These are phyloP conservation scores for Theocolax elegans DNA, from an alignment of 1,140 invertebrate species.

Conservation along the genomic window DNA sequence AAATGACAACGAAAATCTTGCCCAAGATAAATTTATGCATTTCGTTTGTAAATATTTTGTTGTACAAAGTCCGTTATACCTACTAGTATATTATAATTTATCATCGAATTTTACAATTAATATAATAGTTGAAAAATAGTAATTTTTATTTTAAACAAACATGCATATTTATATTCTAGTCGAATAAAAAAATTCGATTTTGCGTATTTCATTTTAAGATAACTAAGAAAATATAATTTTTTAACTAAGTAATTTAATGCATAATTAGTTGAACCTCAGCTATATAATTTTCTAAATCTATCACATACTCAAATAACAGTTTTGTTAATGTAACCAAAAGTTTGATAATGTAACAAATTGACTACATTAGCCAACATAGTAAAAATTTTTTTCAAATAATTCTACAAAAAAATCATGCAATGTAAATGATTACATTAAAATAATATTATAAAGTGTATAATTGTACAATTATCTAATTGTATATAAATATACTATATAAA, in stretches of 20 bases:
- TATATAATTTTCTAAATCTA: not conserved
- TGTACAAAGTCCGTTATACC: not conserved
- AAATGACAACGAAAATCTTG: not conserved
- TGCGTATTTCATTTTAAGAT: not conserved
- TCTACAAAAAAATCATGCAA: too few relatives aligned
- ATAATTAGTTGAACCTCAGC: too few relatives aligned
- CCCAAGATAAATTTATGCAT: not conserved
- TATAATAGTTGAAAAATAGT: not conserved
- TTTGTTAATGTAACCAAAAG: slow-evolving; percentile 15
- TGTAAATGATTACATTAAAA: too few relatives aligned
- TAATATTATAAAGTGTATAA: slow-evolving; percentile 4
- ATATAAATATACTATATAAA: not conserved
- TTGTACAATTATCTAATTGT: slow-evolving; percentile 12
- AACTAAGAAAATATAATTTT: too few relatives aligned
- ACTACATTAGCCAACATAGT: slow-evolving; percentile 10
- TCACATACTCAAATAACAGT: not conserved
- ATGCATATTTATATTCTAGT: not conserved
- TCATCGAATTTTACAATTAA: too few relatives aligned
- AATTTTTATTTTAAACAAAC: not conserved
- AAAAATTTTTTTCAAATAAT: too few relatives aligned
- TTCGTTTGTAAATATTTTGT: not conserved
- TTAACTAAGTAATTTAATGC: not conserved
- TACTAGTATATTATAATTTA: not conserved
- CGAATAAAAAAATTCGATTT: not conserved
- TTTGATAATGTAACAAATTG: slow-evolving; percentile 35